Evolutionary conservation across 2,797 vertebrate genomes (phyloP), one percentile per base, ranked within the genome.

Genomic region (Squalus acanthias): DNA sequence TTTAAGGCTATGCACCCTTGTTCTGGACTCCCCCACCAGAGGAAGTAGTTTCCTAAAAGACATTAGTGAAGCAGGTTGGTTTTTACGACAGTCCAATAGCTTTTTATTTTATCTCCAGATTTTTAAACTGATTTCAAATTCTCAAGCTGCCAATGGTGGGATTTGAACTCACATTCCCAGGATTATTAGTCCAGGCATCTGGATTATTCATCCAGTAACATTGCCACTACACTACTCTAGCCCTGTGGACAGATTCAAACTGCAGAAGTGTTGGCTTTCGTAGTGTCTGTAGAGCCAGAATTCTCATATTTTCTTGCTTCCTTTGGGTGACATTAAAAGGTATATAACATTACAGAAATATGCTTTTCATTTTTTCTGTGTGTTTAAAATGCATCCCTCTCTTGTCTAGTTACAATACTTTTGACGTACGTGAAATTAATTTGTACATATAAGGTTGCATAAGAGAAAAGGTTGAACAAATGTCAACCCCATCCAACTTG

Each of bases 311-410:
- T 93, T 69, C n/a, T 46, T 69, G n/a, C 39, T 93, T 93, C 91
- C 91, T 93, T 46, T 69, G n/a, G 91, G 91, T 2, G 9, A 69
- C 91, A 93, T 93, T 93, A 93, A 69, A 93, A 39, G 9, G 91
- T 93, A 67, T 93, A 93, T 93, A 69, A 93, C 63, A 69, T 93
- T 69, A 46, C 91, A 93, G n/a, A 69, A 93, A 53, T 74, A 57
- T 72, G 50, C 70, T 95, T 74, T 53, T 74, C 70, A 53, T 70
- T 74, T 50, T 95, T 33, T 57, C 57, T 95, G 63, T 95, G 94
- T 20, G 26, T 57, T 74, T 53, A 95, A 95, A 95, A 95, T 70
- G 39, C 24, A 50, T 95, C 94, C 93, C 70, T 57, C 69, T 57
- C 50, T 50, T 33, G 46, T 20, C 94, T 26, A 74, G 67, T 95